Conservation (phyloP, 2,113 vertebrate genomes). For the Promerops cafer region DNA sequence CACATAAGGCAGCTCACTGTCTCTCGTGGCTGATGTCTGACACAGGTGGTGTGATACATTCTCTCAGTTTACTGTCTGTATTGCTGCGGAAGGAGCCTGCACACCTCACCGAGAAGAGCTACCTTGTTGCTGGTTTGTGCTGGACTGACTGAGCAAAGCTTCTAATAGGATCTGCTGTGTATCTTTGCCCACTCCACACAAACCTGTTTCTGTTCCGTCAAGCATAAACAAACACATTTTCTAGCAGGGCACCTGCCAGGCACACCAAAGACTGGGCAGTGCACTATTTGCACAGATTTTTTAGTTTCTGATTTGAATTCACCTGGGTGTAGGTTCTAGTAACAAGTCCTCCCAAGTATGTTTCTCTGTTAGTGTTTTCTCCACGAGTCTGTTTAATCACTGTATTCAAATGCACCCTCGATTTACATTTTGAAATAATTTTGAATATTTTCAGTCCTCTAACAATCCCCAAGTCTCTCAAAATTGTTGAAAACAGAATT, state of each 20-base stretch:
- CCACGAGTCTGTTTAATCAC: neutral
- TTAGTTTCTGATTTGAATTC: neutral
- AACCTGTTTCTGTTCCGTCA: neutral
- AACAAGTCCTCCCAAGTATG: neutral
- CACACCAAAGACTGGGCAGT: neutral
- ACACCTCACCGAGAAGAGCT: neutral
- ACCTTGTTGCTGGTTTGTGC: neutral
- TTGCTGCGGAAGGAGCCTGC: neutral
- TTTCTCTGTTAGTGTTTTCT: neutral
- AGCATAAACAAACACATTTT: neutral
- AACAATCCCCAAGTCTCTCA: neutral
- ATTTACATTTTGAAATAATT: neutral
- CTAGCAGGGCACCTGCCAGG: neutral
- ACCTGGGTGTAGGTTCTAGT: neutral
- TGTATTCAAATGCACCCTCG: neutral
- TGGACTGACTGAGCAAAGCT: neutral
- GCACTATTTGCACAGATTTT: neutral
- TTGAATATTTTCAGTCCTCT: neutral
- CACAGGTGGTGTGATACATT: neutral
- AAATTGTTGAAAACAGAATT: neutral
- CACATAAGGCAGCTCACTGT: neutral
- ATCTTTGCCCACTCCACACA: neutral
- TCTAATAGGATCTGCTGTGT: neutral
- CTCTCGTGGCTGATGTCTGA: neutral
- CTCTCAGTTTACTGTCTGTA: neutral